Evolutionary conservation across 2,113 vertebrate genomes (phyloP).

Genomic region (Pituophis catenifer): DNA sequence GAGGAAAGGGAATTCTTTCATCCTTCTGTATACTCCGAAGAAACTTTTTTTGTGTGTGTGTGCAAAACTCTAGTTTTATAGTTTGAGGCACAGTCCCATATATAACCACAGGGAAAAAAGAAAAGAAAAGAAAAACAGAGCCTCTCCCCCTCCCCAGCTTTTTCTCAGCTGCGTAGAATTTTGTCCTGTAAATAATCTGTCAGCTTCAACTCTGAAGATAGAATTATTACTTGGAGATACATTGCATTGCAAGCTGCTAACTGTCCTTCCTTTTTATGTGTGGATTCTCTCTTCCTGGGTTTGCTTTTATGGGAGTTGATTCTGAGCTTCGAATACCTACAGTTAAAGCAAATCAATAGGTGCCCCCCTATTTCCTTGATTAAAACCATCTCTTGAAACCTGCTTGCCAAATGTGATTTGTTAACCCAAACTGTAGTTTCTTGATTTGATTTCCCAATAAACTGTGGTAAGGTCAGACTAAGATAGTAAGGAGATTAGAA

Average conservation of each 20-base stretch:
- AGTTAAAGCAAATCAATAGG: not conserved
- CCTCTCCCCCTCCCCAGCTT: not conserved
- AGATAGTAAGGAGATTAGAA: not conserved
- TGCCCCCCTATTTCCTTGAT: not conserved
- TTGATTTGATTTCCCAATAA: not conserved
- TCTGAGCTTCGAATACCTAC: not conserved
- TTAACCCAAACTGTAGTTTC: not conserved
- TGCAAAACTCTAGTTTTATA: not conserved
- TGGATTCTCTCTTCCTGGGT: not conserved
- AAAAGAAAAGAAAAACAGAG: fast-evolving
- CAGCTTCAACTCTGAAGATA: not conserved
- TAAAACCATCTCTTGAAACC: not conserved
- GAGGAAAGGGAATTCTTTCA: not conserved
- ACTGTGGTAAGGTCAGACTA: not conserved
- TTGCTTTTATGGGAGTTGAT: not conserved
- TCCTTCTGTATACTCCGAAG: not conserved
- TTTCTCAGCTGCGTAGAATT: not conserved
- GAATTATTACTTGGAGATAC: not conserved
- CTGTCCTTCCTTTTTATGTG: not conserved
- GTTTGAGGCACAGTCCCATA: not conserved
- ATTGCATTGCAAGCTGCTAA: not conserved
- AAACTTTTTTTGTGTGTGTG: no score
- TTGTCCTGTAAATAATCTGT: not conserved
- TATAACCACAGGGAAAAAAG: fast-evolving
- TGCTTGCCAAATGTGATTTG: not conserved